phyloP scores from a whole-genome alignment of 2,888 invertebrate species.

The Tanypteryx hageni region DNA sequence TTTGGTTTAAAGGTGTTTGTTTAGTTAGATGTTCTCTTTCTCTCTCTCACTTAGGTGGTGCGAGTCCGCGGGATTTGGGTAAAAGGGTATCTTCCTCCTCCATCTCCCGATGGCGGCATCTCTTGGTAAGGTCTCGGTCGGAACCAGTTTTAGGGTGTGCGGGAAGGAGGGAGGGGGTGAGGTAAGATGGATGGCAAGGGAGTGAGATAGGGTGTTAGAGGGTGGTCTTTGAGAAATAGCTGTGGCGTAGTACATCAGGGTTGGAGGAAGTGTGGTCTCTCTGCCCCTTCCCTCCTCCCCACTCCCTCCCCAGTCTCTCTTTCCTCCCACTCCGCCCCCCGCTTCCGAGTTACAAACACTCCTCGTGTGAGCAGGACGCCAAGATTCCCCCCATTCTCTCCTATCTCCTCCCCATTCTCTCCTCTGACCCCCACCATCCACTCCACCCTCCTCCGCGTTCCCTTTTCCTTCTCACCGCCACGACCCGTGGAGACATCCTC shows the following conservation, averaged over 20 bases:
- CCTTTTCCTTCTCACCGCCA: not conserved
- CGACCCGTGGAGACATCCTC: constrained; percentile 2
- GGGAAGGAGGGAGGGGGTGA: not conserved
- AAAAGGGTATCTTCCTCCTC: not conserved
- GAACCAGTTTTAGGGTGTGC: constrained; percentile 15
- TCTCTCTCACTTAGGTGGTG: not conserved
- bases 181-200: not conserved
- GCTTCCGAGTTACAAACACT: not conserved
- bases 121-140: not conserved
- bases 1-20: constrained; percentile 2
- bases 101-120: not conserved
- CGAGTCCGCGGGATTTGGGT: not conserved
- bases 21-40: not conserved
- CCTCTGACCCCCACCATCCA: not conserved
- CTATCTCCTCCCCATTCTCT: not conserved
- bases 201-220: not conserved
- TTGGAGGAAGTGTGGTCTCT: constrained; percentile 26
- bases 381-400: constrained; percentile 15
- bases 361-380: constrained; percentile 41
- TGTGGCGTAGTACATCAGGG: constrained; percentile 45
- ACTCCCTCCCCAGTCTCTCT: not conserved
- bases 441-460: not conserved
- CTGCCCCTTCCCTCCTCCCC: not conserved
- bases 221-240: constrained; percentile 50
- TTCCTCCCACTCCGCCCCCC: not conserved